Base-by-base conservation (phyloP, 1,140 invertebrate genomes). In the Heterodera schachtii region DNA sequence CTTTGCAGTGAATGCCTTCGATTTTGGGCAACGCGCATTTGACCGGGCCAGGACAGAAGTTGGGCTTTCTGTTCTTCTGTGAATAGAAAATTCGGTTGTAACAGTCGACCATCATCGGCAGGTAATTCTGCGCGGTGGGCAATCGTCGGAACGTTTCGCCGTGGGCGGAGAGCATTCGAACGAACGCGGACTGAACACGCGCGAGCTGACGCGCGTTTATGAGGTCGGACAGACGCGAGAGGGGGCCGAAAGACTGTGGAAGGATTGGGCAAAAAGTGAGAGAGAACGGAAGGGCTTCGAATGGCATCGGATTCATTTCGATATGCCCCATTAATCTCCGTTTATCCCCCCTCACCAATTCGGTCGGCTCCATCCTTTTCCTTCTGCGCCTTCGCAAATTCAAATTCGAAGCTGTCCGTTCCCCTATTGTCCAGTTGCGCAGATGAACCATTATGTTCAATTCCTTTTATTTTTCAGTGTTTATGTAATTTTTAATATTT, bases 41-140 rank as follows among this genome's bases (percentile, higher is more conserved):
- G 21, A 87, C 31, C 5, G 84, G 84, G 13, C 84, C 84, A 3
- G 84, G 84, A 81, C 84, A 85, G n/a, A 75, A 80, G 43, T 41
- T 64, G 44, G 84, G 84, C 47, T 49, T 21, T 11, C 86, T 44
- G 70, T 82, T 83, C 3, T 75, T 9, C 46, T 75, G 52, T 43
- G 73, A 81, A 75, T 88, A 88, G 79, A 89, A 87, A 1, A 87
- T 87, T 16, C 86, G 75, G 74, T 87, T 85, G 82, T 87, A 87
- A 71, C 86, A 87, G 16, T 83, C 71, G 77, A 80, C 83, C 57
- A 87, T 87, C 52, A 87, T 69, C 52, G 87, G 86, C 49, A 82
- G 83, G 66, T 87, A 87, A 21, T 75, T 31, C 21, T 75, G 83
- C 19, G 73, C 79, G 11, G 64, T 64, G 31, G 86, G 87, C 44